These are phyloP conservation scores for Herminia tarsipennalis DNA, from an alignment of 2,888 invertebrate genomes.

Conservation along the genomic window DNA sequence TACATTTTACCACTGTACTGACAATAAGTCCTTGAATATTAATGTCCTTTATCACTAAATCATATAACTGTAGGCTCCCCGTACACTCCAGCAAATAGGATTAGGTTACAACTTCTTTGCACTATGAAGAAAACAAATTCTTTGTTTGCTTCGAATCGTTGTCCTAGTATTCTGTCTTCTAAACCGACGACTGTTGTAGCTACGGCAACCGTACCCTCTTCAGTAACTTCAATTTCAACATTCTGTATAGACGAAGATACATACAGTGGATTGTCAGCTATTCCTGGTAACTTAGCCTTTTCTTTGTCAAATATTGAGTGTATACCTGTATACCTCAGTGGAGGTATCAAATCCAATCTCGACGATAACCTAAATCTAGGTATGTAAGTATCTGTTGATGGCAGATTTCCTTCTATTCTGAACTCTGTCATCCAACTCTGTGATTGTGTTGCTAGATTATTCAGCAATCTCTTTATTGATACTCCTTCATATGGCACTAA, in stretches of 20 bases:
- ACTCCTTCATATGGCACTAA: conserved; percentile 87
- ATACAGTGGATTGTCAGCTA: conserved; percentile 83
- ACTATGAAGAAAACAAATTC: conserved; percentile 89
- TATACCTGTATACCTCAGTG: conserved; percentile 86
- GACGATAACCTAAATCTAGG: conserved; percentile 86
- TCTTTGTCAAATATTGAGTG: conserved; percentile 86
- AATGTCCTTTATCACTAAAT: not conserved
- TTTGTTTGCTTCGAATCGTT: conserved; percentile 87
- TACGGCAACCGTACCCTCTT: conserved; percentile 90
- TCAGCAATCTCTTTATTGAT: conserved; percentile 76
- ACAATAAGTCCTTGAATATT: not conserved
- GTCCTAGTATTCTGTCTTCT: conserved; percentile 75
- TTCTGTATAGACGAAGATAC: conserved; percentile 88
- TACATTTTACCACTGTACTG: conserved; percentile 5
- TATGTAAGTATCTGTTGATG: conserved; percentile 85
- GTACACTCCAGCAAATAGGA: conserved; percentile 87
- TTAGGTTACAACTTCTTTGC: conserved; percentile 85
- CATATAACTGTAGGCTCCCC: conserved; percentile 57
- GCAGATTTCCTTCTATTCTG: conserved; percentile 66
- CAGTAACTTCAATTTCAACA: conserved; percentile 89
- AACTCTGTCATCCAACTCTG: conserved; percentile 82
- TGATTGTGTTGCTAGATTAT: conserved; percentile 77
- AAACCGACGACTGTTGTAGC: conserved; percentile 84
- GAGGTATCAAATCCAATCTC: conserved; percentile 70
- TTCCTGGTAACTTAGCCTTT: conserved; percentile 85